Conservation (phyloP, 2,888 invertebrate genomes). For the Cetonia aurata region DNA sequence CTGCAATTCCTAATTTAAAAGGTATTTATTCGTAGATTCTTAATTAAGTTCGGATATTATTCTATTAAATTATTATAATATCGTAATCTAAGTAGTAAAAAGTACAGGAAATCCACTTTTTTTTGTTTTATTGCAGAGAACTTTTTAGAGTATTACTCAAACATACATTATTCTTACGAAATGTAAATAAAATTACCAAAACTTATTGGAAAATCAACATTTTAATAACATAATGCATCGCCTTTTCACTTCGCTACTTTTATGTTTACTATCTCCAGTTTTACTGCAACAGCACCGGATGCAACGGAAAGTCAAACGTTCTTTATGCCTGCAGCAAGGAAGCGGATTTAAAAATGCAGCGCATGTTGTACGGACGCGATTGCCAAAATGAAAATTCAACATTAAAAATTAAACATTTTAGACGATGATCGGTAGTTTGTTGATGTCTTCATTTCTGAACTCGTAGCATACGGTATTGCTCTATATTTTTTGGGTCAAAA, state of each 20-base stretch:
- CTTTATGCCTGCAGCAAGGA: background rate
- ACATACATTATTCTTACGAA: too few species aligned
- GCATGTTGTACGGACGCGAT: background rate
- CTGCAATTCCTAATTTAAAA: background rate
- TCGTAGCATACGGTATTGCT: too few species aligned
- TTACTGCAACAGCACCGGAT: constrained; percentile 14
- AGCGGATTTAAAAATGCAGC: constrained; percentile 7
- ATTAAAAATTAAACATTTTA: constrained; percentile 15
- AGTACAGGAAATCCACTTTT: too few species aligned
- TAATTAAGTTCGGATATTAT: background rate
- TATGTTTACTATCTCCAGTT: constrained; percentile 10
- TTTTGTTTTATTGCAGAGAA: too few species aligned
- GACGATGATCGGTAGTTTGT: background rate
- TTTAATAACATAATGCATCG: constrained; percentile 4
- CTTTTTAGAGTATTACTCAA: too few species aligned
- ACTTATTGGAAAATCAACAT: background rate
- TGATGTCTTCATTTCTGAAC: too few species aligned
- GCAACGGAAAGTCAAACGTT: constrained; percentile 6
- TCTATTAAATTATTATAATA: too few species aligned
- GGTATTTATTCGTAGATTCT: background rate
- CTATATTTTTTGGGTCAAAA: too few species aligned
- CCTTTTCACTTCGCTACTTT: background rate
- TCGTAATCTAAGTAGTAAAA: too few species aligned
- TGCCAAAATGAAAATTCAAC: constrained; percentile 13
- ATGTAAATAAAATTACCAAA: too few species aligned